Base-by-base conservation (phyloP, 2,797 vertebrate genomes). In the Pantherophis vulpinus region DNA sequence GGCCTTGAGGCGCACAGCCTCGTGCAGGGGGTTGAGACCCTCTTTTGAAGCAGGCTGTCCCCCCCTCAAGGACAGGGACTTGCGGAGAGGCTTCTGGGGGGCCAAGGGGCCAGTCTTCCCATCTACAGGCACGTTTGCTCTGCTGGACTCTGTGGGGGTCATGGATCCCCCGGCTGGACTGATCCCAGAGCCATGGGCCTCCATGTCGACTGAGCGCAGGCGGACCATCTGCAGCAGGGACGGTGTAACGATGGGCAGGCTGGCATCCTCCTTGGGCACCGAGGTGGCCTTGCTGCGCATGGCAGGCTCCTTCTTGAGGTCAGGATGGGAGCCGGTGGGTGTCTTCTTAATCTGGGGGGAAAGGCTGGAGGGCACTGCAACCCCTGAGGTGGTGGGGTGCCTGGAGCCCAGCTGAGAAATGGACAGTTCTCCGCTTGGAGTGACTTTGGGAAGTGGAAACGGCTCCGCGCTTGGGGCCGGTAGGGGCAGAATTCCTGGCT, bases 161-260 rank as follows among this genome's bases (percentile, higher is more conserved):
- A 93, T 1, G 74, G 94, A 92, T 87, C 87, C 97, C 87, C 89
- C 97, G 94, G 20, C 13, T 0, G 70, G 87, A 3, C 32, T 23
- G 4, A 29, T 25, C 83, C 97, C 97, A 0, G 95, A 86, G 0
- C 96, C 4, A 0, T 93, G 54, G 0, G 96, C 74, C 7, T 97
- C 98, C 96, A 98, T 97, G 91, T 95, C 98, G 89, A 99, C 98
- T 0, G 99, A 98, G 95, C 99, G 98, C 87, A 99, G 98, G 47
- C 99, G 98, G 90, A 99, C 99, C 99, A 99, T 99, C 96, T 99
- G 99, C 96, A 99, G 98, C 94, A 99, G 97, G 0, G 99, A 99
- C 1, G 99, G 99, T 0, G 99, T 99, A 93, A 99, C 99, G 2
- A 99, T 98, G 86, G 99, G 99, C 93, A 98, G 97, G 94, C 98